Evolutionary conservation across 2,888 invertebrate genomes (phyloP).

Genomic region (Ochlodes sylvanus): DNA sequence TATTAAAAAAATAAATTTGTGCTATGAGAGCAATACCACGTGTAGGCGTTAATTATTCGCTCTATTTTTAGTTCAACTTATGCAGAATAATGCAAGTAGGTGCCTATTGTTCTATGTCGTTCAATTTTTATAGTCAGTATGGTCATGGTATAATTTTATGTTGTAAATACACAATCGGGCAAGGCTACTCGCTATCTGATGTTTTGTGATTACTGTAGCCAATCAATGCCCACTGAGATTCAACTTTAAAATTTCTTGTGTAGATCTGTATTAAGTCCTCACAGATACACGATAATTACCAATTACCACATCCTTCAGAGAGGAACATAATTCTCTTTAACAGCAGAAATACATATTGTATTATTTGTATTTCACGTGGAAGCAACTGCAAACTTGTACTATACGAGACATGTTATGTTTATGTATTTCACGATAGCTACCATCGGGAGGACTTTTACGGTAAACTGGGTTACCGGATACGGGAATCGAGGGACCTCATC

Average conservation of each 20-base stretch:
- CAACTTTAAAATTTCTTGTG: not conserved
- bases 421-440: conserved; percentile 64
- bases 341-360: too few relatives aligned
- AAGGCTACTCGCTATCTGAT: not conserved
- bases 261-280: not conserved
- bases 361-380: too few relatives aligned
- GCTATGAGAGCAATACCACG: conserved; percentile 21
- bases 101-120: conserved; percentile 27
- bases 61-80: conserved; percentile 34
- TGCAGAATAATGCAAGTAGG: conserved; percentile 35
- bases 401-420: conserved; percentile 9
- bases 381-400: not conserved
- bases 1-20: conserved; percentile 25
- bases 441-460: conserved; percentile 74
- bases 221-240: not conserved
- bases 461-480: conserved; percentile 81
- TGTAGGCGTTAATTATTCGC: conserved; percentile 28
- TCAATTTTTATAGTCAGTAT: conserved; percentile 12
- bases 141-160: not conserved
- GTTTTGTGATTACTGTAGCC: not conserved
- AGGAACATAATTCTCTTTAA: too few relatives aligned
- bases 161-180: not conserved
- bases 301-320: too few relatives aligned
- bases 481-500: conserved; percentile 90
- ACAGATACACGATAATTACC: not conserved